Evolutionary conservation across 2,113 vertebrate species (phyloP), one percentile per base, ranked within the genome.

Genomic region (cat (Felis catus)): DNA sequence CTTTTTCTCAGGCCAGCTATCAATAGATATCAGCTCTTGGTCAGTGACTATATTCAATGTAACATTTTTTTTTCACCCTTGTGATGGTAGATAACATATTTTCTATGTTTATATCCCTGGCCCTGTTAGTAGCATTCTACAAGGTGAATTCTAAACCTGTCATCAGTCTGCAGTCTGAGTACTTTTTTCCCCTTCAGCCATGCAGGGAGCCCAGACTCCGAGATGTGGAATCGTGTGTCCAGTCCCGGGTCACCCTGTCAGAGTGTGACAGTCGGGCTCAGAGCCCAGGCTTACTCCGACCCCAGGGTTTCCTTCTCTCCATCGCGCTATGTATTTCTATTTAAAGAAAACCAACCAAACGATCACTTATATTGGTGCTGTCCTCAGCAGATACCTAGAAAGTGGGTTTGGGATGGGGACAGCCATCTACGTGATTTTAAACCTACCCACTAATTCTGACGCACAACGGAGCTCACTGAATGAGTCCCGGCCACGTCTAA

Each of bases 401-500:
- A 89, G 61, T 12, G 55, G 31, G 1, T 19, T 70, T 55, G 14
- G 45, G 21, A 27, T 3, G 31, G 19, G 4, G 76, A 9, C 7
- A 41, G 3, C 9, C 7, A 33, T 41, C 74, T 65, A 6, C 4
- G 11, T 23, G 25, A 41, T 51, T 87, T 80, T 90, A 41, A 63
- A 13, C 6, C 36, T 27, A 81, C 4, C 18, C 1, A 1, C 25
- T 48, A 85, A 53, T 19, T 73, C n/a, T 18, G 14, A 68, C 23
- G 33, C 7, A 1, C 31, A 11, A 0, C 0, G 16, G 3, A 80
- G 63, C 7, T 63, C 41, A 33, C 11, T 45, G 45, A 14, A 0
- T 0, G 3, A 23, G 39, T 29, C 9, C 9, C 27, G 16, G 21
- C 13, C 45, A 23, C 3, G 0, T 11, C 81, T 23, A 1, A 29